These are phyloP conservation scores for Acanthaster planci DNA, from an alignment of 35 echinoderm and acorn worm species.

Conservation along the genomic window DNA sequence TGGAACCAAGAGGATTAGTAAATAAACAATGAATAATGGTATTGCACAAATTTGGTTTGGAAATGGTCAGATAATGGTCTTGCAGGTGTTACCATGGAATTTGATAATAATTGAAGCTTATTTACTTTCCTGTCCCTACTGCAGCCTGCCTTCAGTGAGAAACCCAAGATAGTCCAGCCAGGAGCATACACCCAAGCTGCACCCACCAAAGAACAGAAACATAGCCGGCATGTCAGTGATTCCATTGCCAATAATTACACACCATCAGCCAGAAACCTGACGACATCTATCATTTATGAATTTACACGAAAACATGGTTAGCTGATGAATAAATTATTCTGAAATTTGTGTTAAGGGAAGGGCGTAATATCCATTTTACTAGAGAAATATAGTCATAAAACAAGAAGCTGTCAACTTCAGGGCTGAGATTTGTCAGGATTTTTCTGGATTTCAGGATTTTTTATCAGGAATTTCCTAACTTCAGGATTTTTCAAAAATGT, in stretches of 20 bases:
- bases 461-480: no score
- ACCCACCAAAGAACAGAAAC: constrained; percentile 83
- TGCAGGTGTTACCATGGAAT: background rate
- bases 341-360: no score
- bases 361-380: no score
- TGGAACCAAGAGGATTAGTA: no score
- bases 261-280: constrained; percentile 84
- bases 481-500: no score
- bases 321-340: background rate
- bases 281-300: constrained; percentile 89
- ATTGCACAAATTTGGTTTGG: background rate
- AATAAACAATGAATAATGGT: no score
- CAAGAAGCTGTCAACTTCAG: no score
- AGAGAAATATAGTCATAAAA: no score
- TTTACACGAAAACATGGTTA: constrained; percentile 87
- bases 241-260: constrained; percentile 97
- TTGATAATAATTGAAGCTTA: no score
- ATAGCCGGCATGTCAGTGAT: constrained; percentile 88
- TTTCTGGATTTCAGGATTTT: no score
- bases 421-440: no score
- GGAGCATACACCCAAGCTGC: constrained; percentile 91
- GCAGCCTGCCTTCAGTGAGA: constrained; percentile 95
- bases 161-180: constrained; percentile 89
- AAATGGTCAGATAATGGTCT: background rate
- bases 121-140: background rate